Evolutionary conservation across 2,113 vertebrate species (phyloP).

Genomic region (Corythaeola cristata): DNA sequence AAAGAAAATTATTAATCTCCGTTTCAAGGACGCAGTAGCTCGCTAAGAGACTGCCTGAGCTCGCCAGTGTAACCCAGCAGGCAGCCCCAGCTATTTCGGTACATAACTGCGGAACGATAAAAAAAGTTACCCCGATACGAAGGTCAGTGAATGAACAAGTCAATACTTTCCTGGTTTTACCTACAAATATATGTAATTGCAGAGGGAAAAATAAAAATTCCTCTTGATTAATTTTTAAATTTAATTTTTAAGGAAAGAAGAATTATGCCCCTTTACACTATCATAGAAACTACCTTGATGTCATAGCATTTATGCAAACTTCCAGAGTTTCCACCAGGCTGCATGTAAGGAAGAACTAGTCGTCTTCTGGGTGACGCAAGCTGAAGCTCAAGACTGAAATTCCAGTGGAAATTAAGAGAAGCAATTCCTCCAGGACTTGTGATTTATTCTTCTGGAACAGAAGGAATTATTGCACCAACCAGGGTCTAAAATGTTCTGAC

Average conservation of each 20-base stretch:
- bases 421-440: not conserved
- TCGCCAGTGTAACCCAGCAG: not conserved
- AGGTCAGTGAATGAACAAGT: not conserved
- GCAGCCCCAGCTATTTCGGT: not conserved
- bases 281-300: not conserved
- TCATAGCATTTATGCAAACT: not conserved
- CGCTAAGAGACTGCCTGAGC: not conserved
- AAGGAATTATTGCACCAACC: not conserved
- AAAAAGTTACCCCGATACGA: not conserved
- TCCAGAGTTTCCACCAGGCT: not conserved
- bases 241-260: not conserved
- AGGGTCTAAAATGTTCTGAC: not conserved
- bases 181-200: not conserved
- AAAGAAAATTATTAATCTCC: not conserved
- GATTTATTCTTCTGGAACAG: not conserved
- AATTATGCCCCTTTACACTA: not conserved
- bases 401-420: not conserved
- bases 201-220: not conserved
- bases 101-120: not conserved
- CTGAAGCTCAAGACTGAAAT: not conserved
- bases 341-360: not conserved
- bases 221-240: not conserved
- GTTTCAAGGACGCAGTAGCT: not conserved
- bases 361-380: accelerated
- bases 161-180: not conserved